phyloP scores from a whole-genome alignment of 2,888 invertebrate genomes.

The Leucania comma region DNA sequence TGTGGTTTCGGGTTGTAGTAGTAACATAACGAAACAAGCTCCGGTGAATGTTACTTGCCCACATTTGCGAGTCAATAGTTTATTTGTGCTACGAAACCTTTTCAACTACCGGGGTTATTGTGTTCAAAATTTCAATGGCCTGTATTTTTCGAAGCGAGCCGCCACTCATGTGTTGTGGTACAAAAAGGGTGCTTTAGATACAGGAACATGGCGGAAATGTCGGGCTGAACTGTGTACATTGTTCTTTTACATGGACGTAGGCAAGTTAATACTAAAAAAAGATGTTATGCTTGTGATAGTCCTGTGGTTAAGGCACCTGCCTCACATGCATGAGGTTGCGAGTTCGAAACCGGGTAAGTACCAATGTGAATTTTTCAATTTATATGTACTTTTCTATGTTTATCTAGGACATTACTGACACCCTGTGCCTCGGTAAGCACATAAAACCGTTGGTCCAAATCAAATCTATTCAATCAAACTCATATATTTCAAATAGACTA shows the following conservation, averaged over 20 bases:
- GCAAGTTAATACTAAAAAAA: conserved; percentile 11
- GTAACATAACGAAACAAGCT: neutral
- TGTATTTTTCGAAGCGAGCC: conserved; percentile 26
- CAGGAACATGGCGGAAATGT: conserved; percentile 39
- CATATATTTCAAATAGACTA: too few species aligned
- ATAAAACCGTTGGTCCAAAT: too few species aligned
- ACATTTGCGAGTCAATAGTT: conserved; percentile 1
- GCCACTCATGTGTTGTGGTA: conserved; percentile 20
- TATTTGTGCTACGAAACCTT: conserved; percentile 13
- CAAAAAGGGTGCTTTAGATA: conserved; percentile 36
- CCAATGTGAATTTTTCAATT: too few species aligned
- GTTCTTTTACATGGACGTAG: conserved; percentile 26
- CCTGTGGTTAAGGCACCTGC: too few species aligned
- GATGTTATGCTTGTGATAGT: neutral
- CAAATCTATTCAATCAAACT: too few species aligned
- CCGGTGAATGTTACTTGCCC: neutral
- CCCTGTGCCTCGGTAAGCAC: too few species aligned
- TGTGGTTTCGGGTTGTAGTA: neutral
- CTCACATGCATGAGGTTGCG: too few species aligned
- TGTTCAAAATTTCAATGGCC: conserved; percentile 43
- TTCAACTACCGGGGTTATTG: conserved; percentile 32
- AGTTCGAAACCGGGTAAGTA: too few species aligned
- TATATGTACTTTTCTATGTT: too few species aligned
- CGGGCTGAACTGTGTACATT: conserved; percentile 16
- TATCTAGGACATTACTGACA: too few species aligned